A percentile compares a stretch with the other conserved stretches of the same genome.
These are phyloP conservation scores for Phasia obesa DNA, from an alignment of 2,888 invertebrate genomes.

Conservation along the genomic window DNA sequence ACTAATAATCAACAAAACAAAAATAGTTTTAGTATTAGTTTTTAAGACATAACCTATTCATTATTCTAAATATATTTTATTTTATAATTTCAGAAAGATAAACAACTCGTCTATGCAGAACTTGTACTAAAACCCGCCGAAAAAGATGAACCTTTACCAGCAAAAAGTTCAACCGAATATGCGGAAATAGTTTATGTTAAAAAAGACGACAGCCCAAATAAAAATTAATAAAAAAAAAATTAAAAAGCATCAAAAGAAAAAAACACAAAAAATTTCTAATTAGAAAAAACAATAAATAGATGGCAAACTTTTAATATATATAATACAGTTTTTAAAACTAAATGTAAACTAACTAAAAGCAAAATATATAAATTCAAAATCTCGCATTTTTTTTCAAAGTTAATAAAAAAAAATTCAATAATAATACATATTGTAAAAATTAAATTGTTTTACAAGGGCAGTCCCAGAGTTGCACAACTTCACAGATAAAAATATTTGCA, in stretches of 20 bases:
- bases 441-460: conserved; percentile 7
- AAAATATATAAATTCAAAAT: conserved; percentile 29
- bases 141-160: conserved; percentile 78
- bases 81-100: conserved; percentile 83
- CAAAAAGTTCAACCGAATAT: conserved; percentile 88
- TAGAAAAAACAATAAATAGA: conserved; percentile 30
- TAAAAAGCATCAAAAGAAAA: not conserved
- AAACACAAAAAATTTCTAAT: conserved; percentile 5
- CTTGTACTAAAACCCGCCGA: conserved; percentile 85
- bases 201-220: conserved; percentile 73
- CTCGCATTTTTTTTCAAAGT: conserved; percentile 55
- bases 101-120: conserved; percentile 89
- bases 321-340: conserved; percentile 66
- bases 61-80: not conserved
- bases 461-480: not conserved
- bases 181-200: conserved; percentile 90
- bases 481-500: no score
- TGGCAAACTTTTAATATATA: conserved; percentile 42
- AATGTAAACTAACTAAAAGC: conserved; percentile 60
- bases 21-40: no score
- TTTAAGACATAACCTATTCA: no score
- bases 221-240: conserved; percentile 31
- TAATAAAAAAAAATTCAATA: conserved; percentile 2
- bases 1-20: no score
- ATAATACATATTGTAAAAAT: not conserved